Evolutionary conservation across 2,888 invertebrate species (phyloP), one percentile per base, ranked within the genome.

Genomic region (Catocala fraxini): DNA sequence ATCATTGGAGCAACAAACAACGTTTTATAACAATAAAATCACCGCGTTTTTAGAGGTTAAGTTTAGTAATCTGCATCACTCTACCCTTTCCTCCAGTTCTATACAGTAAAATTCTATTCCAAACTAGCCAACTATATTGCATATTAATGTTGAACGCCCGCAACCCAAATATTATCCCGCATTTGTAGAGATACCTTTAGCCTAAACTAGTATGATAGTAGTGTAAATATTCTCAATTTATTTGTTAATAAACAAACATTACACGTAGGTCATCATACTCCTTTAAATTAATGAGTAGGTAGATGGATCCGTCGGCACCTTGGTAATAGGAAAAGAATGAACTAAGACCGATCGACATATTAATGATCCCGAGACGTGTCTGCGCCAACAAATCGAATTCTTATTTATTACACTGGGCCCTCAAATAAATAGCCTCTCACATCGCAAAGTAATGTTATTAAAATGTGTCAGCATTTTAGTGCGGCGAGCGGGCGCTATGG

Each of bases 391-490:
- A n/a, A 89, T 90, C 87, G 88, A 92, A 92, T 89, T 89, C 89
- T 87, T 93, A 92, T 92, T 92, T 92, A 91, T 90, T 89, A 90
- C 89, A 82, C 83, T 80, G 82, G 87, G 87, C 89, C 91, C 88
- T 88, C 89, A 88, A 91, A 90, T 92, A 92, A 92, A 92, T 91
- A 92, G 89, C 89, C 90, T 90, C 90, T 92, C 89, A 89, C 88
- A 88, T 89, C 87, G 89, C 86, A 84, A 85, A 90, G 91, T 93
- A 93, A 93, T 93, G 90, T 93, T 93, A 93, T 93, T 93, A 93
- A 94, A 93, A 92, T 93, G 93, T 93, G 93, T 93, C 93, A 93
- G 93, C 93, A 91, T 90, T 93, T 93, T 92, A 88, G 75, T 86
- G 83, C 77, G 79, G 80, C 82, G 78, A 78, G 79, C 81, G 78